phyloP scores from a whole-genome alignment of 1,140 invertebrate species.

The Drosophila cardini region DNA sequence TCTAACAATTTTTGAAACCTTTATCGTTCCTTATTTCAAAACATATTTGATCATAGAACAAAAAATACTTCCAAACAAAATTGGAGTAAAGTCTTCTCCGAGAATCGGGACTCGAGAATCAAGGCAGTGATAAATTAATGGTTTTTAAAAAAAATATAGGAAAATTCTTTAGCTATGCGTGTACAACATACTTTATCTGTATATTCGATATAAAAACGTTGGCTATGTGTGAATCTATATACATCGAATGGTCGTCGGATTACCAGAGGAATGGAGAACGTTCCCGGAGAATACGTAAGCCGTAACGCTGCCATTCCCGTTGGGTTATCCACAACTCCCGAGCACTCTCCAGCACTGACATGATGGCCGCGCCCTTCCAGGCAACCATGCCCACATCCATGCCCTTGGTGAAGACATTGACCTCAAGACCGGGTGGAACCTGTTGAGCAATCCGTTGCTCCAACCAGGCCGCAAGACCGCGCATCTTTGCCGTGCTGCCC shows the following conservation, averaged over 20 bases:
- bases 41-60: too few species aligned
- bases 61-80: too few species aligned
- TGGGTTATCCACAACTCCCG: conserved; percentile 96
- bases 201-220: too few species aligned
- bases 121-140: too few species aligned
- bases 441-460: conserved; percentile 91
- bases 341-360: conserved; percentile 96
- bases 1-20: too few species aligned
- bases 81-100: too few species aligned
- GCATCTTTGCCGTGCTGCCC: conserved; percentile 95
- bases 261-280: conserved; percentile 93
- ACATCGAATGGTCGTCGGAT: conserved; percentile 16
- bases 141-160: too few species aligned
- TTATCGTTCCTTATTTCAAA: too few species aligned
- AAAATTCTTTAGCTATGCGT: too few species aligned
- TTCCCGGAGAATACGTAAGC: conserved; percentile 94
- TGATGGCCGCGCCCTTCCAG: conserved; percentile 97
- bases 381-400: conserved; percentile 94
- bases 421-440: conserved; percentile 61
- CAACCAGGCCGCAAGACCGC: conserved; percentile 94
- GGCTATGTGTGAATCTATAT: too few species aligned
- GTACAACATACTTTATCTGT: too few species aligned
- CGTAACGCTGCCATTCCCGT: conserved; percentile 93
- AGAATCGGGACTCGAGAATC: too few species aligned
- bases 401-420: conserved; percentile 88